Percentiles rank a stretch among this genome's conserved stretches.
Evolutionary conservation across 1,140 invertebrate genomes (phyloP).

Genomic region (Drosophila oshimai): DNA sequence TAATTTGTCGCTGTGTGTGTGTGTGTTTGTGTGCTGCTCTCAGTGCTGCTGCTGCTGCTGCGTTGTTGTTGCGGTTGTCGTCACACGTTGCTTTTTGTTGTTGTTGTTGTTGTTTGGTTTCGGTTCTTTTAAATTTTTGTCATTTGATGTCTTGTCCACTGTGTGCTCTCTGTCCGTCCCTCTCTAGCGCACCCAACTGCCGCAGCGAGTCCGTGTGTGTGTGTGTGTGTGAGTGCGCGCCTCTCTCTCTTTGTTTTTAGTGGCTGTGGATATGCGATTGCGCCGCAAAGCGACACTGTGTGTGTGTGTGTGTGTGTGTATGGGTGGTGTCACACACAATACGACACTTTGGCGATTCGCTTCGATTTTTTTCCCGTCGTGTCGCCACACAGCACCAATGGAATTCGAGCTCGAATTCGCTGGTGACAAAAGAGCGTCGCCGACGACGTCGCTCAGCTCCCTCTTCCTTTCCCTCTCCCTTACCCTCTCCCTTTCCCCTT

Average conservation of each 20-base stretch:
- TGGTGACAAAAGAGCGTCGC: slow-evolving; percentile 22
- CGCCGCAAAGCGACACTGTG: slow-evolving; percentile 53
- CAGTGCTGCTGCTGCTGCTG: slow-evolving; percentile 18
- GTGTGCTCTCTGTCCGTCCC: slow-evolving; percentile 56
- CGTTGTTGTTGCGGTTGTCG: slow-evolving; percentile 25
- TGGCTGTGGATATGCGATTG: slow-evolving; percentile 49
- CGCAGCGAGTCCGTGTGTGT: slow-evolving; percentile 20
- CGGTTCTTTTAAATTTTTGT: slow-evolving; percentile 69
- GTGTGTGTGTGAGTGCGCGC: slow-evolving; percentile 11
- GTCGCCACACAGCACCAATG: slow-evolving; percentile 76
- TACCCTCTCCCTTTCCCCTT: too few relatives aligned
- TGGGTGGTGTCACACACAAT: slow-evolving; percentile 63
- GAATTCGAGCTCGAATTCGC: slow-evolving; percentile 69
- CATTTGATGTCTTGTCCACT: slow-evolving; percentile 76
- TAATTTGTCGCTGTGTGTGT: slow-evolving; percentile 53
- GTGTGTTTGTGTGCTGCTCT: slow-evolving; percentile 5
- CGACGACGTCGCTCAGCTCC: slow-evolving; percentile 55
- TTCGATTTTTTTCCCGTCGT: slow-evolving; percentile 70
- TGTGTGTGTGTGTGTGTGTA: slow-evolving; percentile 17
- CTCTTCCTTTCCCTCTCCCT: background rate
- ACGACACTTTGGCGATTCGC: slow-evolving; percentile 75
- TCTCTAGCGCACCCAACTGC: slow-evolving; percentile 55
- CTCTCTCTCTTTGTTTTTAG: slow-evolving; percentile 22
- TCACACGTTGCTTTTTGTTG: slow-evolving; percentile 48
- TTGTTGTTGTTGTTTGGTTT: too few relatives aligned